Base-by-base conservation (phyloP, 2,113 vertebrate species). In the Zosterops lateralis region DNA sequence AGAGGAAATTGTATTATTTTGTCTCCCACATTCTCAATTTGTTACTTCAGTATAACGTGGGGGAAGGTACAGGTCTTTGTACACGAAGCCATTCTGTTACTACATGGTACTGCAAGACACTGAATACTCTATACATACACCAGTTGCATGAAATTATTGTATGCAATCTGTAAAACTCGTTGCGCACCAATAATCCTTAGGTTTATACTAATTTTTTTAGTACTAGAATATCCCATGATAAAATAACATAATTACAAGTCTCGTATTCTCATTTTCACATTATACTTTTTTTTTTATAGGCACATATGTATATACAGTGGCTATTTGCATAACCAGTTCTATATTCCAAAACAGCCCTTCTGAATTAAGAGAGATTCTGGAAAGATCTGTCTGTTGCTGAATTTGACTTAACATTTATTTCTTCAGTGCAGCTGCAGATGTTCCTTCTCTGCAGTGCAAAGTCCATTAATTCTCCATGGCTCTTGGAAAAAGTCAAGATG, bases 301-400 rank as follows among this genome's bases (percentile, higher is more conserved):
- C 92, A 96, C 92, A 77, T 54, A 84, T 5, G 25, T 96, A 94
- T 91, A 75, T 79, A 93, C 92, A 96, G 58, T 34, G 70, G 83
- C 76, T 93, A 89, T 78, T 90, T 75, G 85, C 42, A 51, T 76
- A 95, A 84, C 75, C 89, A 60, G 60, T 73, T 84, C 45, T 24
- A 10, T 50, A 42, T 83, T 92, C 87, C 94, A 94, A 89, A 94
- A 78, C 84, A 94, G 86, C 85, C 84, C 94, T 95, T 95, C 75
- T 80, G n/a, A 71, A 67, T 80, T 79, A 64, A 75, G 44, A 83
- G 58, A 94, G 14, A 88, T 70, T 83, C 66, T 56, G 64, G 64
- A 95, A 89, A 87, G 72, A 87, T n/a, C 10, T 36, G 14, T 53
- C 71, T 79, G 72, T 67, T 81, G 93, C 64, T 86, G 75, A 83